Base-by-base conservation (phyloP, 2,797 vertebrate species). In the Coendou prehensilis region DNA sequence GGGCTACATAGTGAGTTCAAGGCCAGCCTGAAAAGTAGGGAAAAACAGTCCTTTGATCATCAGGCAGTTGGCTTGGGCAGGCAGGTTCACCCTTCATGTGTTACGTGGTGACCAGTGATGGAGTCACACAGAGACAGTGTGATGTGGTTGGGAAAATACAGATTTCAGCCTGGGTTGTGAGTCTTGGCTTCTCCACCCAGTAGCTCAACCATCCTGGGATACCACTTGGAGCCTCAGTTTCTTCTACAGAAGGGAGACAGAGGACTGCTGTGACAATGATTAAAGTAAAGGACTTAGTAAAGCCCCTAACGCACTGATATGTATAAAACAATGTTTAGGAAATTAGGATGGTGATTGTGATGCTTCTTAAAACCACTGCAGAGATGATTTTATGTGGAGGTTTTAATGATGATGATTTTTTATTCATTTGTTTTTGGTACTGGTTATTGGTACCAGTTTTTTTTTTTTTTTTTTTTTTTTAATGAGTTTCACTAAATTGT, bases 111-210 rank as follows among this genome's bases (percentile, higher is more conserved):
- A 95, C 67, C 23, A 56, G 90, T 23, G 92, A 93, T 90, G 88
- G 71, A 95, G 92, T 97, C 85, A 95, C 80, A 93, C 69, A 86
- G 84, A 76, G 23, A 92, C 41, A 71, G 73, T 6, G 5, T 61
- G 61, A 88, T 86, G 89, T 80, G 93, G 97, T 52, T 87, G 73
- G 82, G 57, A 94, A 97, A 97, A 69, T 90, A 97, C 45, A 96
- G 95, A 76, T 92, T 93, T 79, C 33, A 87, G 78, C 71, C 45
- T 52, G 47, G 82, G 33, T 20, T 92, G 71, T 87, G 73, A 95
- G 30, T 71, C 80, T 59, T 89, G 82, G 37, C 85, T 89, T 71
- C 30, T 88, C 64, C 20, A 84, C 57, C 79, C 59, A 73, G 83
- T 9, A 37, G 94, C n/a, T 94, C 80, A 91, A 75, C 52, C 26